Conservation (phyloP, 2,888 invertebrate genomes). For the Calliphora vomitoria region DNA sequence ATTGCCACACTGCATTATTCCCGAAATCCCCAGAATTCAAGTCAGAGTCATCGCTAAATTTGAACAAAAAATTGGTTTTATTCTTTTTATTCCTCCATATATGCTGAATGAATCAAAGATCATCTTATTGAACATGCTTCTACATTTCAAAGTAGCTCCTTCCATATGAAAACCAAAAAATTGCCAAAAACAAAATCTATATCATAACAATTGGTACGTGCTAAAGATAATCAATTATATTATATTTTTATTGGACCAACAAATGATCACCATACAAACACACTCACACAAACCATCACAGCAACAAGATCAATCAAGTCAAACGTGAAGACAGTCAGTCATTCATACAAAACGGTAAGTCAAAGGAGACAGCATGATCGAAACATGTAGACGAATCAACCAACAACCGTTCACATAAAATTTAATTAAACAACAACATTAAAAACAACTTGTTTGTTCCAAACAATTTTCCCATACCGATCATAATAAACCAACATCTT, state of each 20-base stretch:
- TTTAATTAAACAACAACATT: constrained; percentile 52
- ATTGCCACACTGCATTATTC: no score
- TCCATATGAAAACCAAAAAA: background rate
- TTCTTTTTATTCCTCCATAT: no score
- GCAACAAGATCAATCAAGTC: constrained; percentile 25
- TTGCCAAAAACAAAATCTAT: background rate
- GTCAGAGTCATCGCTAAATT: no score
- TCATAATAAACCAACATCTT: background rate
- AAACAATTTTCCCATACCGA: background rate
- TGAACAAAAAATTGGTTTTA: no score
- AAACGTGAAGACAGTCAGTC: constrained; percentile 6
- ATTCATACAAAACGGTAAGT: constrained; percentile 14
- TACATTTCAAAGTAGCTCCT: background rate
- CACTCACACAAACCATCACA: background rate
- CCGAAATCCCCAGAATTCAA: no score
- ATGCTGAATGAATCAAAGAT: no score
- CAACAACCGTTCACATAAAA: constrained; percentile 41
- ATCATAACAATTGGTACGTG: constrained; percentile 63
- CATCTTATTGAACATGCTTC: background rate
- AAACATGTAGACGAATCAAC: background rate
- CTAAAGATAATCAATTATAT: constrained; percentile 70
- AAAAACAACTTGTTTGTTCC: constrained; percentile 40
- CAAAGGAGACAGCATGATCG: background rate
- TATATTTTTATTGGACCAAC: constrained; percentile 28
- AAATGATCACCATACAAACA: background rate